Conservation (phyloP, 2,888 invertebrate genomes). For the Cantharis nigra region DNA sequence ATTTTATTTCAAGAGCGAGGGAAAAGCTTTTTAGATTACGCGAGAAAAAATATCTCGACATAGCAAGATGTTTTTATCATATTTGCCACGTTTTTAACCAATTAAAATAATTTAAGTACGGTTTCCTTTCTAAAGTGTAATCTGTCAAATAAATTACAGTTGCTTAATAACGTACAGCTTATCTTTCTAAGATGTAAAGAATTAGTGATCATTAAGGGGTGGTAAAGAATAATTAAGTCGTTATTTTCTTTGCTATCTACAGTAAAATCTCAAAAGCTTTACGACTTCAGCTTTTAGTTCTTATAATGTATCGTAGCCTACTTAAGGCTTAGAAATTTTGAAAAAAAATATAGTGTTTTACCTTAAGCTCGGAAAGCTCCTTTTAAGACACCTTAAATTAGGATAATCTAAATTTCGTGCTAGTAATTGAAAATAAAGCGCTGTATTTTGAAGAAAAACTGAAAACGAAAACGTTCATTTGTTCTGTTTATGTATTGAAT, state of each 20-base stretch:
- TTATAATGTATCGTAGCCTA: neutral
- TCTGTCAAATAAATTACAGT: slow-evolving; percentile 10
- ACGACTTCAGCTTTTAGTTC: neutral
- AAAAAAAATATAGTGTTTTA: neutral
- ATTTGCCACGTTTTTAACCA: neutral
- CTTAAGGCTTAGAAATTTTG: slow-evolving; percentile 1
- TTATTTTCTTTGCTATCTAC: slow-evolving; percentile 11
- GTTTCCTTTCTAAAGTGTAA: slow-evolving; percentile 5
- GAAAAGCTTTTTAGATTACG: neutral
- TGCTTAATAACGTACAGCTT: slow-evolving; percentile 12
- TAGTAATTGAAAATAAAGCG: neutral
- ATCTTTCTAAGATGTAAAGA: slow-evolving; percentile 11
- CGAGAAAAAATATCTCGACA: neutral
- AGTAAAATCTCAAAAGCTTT: slow-evolving; percentile 6
- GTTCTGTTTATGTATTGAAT: neutral
- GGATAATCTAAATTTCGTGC: neutral
- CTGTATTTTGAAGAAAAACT: neutral
- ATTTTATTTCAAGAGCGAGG: too few species aligned
- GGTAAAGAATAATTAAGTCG: slow-evolving; percentile 19
- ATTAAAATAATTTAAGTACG: slow-evolving; percentile 4
- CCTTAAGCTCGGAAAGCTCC: neutral
- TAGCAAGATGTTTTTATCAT: neutral
- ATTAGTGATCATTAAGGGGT: slow-evolving; percentile 14
- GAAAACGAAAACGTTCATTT: neutral
- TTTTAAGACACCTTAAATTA: neutral